phyloP scores from a whole-genome alignment of 2,113 vertebrate species.

The Loxodonta africana region DNA sequence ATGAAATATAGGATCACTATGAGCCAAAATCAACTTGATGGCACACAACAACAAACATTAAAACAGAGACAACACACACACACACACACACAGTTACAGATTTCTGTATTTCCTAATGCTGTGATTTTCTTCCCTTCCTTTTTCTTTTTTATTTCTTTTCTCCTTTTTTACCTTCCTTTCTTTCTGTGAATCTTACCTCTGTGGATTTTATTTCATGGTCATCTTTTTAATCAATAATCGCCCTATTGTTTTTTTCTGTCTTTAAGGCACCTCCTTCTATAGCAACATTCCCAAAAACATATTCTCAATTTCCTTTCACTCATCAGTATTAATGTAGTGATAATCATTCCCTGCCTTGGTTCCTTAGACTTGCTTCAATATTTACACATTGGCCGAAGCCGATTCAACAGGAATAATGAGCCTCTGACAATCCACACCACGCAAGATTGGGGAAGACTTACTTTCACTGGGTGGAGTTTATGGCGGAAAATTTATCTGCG shows the following conservation, averaged over 20 bases:
- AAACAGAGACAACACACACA: neutral
- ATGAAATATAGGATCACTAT: neutral
- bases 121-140: neutral
- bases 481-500: neutral
- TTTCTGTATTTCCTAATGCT: neutral
- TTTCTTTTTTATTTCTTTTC: neutral
- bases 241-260: conserved; percentile 44
- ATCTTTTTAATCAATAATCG: conserved; percentile 42
- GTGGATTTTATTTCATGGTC: conserved; percentile 31
- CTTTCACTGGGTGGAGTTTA: neutral
- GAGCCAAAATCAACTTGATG: neutral
- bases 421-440: neutral
- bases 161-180: neutral
- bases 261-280: conserved; percentile 22
- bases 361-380: conserved; percentile 75
- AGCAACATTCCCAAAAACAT: conserved; percentile 3
- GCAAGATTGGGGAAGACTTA: neutral
- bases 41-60: neutral
- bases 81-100: neutral
- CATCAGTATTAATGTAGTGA: conserved; percentile 51
- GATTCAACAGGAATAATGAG: conserved; percentile 46
- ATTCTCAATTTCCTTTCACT: neutral
- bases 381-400: conserved; percentile 58
- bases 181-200: conserved; percentile 29
- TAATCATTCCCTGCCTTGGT: conserved; percentile 44